A percentile compares a stretch with the other conserved stretches of the same genome.
Evolutionary conservation across 2,113 vertebrate species (phyloP).

Genomic region (Trochalopteron elliotii): DNA sequence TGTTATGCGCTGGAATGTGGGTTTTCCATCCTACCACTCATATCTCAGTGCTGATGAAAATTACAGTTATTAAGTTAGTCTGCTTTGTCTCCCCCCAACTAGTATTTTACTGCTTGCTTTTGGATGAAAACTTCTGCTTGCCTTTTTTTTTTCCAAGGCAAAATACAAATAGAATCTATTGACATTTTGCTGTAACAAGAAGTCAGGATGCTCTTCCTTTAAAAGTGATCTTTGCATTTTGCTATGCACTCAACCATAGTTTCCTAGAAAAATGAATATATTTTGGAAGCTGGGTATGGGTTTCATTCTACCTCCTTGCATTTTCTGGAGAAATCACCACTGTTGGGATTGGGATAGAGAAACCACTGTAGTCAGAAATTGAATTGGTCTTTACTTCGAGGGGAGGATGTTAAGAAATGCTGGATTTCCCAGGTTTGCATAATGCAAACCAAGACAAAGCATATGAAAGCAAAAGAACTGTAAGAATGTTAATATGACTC

Average conservation of each 20-base stretch:
- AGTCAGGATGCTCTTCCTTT: neutral
- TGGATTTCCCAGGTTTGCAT: slow-evolving; percentile 12
- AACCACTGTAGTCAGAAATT: neutral
- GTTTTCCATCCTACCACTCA: slow-evolving; percentile 36
- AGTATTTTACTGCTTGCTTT: slow-evolving; percentile 16
- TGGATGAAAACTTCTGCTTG: neutral
- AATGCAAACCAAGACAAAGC: slow-evolving; percentile 1
- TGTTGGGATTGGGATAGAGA: neutral
- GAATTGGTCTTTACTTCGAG: neutral
- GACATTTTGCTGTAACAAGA: neutral
- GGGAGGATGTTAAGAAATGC: neutral
- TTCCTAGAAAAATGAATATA: neutral
- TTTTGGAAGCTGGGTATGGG: neutral
- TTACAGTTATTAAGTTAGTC: slow-evolving; percentile 25
- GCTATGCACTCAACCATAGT: neutral
- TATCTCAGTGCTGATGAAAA: slow-evolving; percentile 36
- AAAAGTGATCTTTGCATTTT: neutral
- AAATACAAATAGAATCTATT: neutral
- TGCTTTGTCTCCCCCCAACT: slow-evolving; percentile 2
- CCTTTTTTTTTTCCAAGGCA: neutral
- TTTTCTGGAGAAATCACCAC: neutral
- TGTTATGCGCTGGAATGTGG: slow-evolving; percentile 9
- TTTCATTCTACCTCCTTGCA: neutral
- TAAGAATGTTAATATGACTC: slow-evolving; percentile 34
- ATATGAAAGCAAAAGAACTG: slow-evolving; percentile 3